Evolutionary conservation across 1,140 invertebrate genomes (phyloP).

Genomic region (Micrasema minimum): DNA sequence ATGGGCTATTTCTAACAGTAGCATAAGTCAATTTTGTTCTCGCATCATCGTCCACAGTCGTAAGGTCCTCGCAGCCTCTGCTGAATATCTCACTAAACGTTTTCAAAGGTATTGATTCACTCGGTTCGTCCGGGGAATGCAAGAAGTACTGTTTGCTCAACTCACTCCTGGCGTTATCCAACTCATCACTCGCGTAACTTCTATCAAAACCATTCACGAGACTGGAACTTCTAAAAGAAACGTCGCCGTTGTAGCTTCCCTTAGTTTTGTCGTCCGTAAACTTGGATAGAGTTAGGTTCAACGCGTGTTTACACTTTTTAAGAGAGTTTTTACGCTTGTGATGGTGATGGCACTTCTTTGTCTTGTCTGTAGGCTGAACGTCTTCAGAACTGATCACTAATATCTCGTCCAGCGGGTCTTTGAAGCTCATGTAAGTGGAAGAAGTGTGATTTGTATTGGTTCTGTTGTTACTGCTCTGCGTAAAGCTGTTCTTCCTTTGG

Average conservation of each 20-base stretch:
- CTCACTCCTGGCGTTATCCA: conserved; percentile 57
- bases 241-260: conserved; percentile 33
- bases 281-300: conserved; percentile 47
- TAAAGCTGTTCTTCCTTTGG: conserved; percentile 45
- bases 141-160: conserved; percentile 47
- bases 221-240: conserved; percentile 44
- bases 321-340: conserved; percentile 52
- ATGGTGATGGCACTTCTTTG: conserved; percentile 45
- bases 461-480: conserved; percentile 18
- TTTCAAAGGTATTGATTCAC: conserved; percentile 60
- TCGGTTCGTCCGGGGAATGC: conserved; percentile 56
- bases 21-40: conserved; percentile 59
- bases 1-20: conserved; percentile 61
- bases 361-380: conserved; percentile 55
- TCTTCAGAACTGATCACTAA: conserved; percentile 66
- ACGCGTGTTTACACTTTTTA: conserved; percentile 51
- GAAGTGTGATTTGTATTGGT: conserved; percentile 52
- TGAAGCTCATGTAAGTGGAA: conserved; percentile 68
- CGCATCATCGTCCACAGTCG: conserved; percentile 50
- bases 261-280: conserved; percentile 45
- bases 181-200: conserved; percentile 62
- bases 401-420: conserved; percentile 62
- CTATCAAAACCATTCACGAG: conserved; percentile 51
- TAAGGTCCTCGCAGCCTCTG: conserved; percentile 50
- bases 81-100: conserved; percentile 60